Evolutionary conservation across 2,888 invertebrate genomes (phyloP), one percentile per base, ranked within the genome.

Genomic region (Agrenia bidenticulata): DNA sequence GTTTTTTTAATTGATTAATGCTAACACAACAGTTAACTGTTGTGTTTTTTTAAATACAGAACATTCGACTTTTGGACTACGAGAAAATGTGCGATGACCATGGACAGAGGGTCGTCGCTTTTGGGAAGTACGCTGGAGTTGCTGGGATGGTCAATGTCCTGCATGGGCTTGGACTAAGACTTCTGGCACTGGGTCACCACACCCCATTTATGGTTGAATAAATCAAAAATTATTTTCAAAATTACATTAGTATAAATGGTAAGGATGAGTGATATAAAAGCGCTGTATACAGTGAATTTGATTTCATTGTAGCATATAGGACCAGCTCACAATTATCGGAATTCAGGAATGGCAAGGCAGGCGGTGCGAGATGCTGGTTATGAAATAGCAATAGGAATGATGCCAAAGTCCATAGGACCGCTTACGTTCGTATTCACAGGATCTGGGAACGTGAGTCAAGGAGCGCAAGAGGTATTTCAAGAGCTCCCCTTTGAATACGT

Each of bases 101-200:
- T 15, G 96, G 97, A 0, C 89, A 92, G 76, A 84, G 99, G 13
- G 89, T 95, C 49, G 99, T 99, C 2, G 98, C 98, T 1, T 99
- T 99, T 81, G 99, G 99, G 0, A 97, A 96, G 80, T 99, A 97
- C 83, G 99, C 99, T 0, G 88, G 99, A 0, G 94, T 98, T 1
- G 96, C 98, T 24, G 99, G 99, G 15, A 97, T 96, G 89, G 91
- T 99, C 61, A 97, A 99, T 80, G 98, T 99, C 77, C 83, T 99
- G 17, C 99, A 99, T 78, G 99, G 99, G 0, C 83, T 99, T 51
- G 99, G 99, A 0, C 83, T 99, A 39, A 84, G 99, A 56, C 84
- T 96, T 1, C 82, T 99, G 61, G 98, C 98, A 0, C 82, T 99
- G 24, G 99, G 99, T 0, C 98, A 99, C 80, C 99, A 99, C 79